Base-by-base conservation (phyloP, 2,888 invertebrate species). In the Mythimna impura region DNA sequence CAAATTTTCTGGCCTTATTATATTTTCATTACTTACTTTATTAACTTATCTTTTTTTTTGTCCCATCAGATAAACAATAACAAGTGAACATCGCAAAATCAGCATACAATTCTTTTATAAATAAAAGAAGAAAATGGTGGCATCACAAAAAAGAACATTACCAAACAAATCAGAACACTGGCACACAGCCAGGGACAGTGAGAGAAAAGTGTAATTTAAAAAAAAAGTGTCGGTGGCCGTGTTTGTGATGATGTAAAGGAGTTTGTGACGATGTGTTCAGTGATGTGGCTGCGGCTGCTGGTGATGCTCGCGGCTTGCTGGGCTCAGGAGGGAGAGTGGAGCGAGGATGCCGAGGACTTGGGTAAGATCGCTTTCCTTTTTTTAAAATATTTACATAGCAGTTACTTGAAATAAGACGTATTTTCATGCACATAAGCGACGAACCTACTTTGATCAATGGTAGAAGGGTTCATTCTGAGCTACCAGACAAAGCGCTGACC, bases 301-400 rank as follows among this genome's bases (percentile, higher is more conserved):
- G 91, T 96, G 89, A 92, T 95, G 92, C 90, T 96, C 82, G 94
- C 94, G 43, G 95, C 94, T 30, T 94, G 95, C 89, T 95, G 95
- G 92, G 96, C 96, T 62, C 95, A 96, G 84, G 96, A 96, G 72
- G 95, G 95, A 36, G 96, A 96, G 86, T 96, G 96, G 96, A 96
- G 95, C 64, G 96, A 96, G 79, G 96, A 96, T 78, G 96, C 96
- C 17, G 96, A 96, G 82, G 96, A 96, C 67, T 88, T 96, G 66
- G 96, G 96, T 96, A 85, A 93, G 61, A 22, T 5, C 20, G 4
- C 8, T 36, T 36, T 12, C 6, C 6, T 7, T 57, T 57, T 40
- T 43, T 47, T 14, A 17, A 17, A 47, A 47, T n/a, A 9, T 7
- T n/a, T 52, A 52, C n/a, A n/a, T n/a, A 52, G 8, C 9, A 8